A percentile compares a stretch with the other conserved stretches of the same genome.
Evolutionary conservation across 2,113 vertebrate species (phyloP).

Genomic region (Egretta garzetta): DNA sequence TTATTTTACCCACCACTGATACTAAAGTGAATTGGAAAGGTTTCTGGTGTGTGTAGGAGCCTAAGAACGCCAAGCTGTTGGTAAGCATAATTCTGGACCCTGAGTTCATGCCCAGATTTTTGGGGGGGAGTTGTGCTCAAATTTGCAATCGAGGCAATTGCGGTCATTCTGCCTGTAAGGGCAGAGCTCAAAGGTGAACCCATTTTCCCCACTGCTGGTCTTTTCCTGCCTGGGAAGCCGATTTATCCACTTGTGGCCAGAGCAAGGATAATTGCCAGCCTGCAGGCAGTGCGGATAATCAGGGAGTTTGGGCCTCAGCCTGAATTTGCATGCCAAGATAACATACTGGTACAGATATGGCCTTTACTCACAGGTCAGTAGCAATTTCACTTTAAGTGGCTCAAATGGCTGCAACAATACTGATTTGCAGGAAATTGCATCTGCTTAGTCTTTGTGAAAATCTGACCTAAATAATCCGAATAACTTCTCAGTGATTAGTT

Average conservation of each 20-base stretch:
- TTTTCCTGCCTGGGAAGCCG: neutral
- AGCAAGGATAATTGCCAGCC: neutral
- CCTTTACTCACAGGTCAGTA: neutral
- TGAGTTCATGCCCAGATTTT: neutral
- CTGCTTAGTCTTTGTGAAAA: neutral
- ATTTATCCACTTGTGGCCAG: neutral
- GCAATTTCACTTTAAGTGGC: neutral
- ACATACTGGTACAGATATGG: neutral
- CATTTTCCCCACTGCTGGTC: neutral
- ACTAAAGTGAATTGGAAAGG: neutral
- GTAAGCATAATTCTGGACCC: neutral
- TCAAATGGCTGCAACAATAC: neutral
- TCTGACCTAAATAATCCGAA: neutral
- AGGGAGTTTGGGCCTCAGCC: neutral
- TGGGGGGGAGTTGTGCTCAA: neutral
- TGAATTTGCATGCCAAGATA: neutral
- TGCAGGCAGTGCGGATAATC: neutral
- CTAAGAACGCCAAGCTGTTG: neutral
- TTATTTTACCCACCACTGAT: neutral
- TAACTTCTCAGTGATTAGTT: neutral
- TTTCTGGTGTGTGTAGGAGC: neutral
- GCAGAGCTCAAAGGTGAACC: neutral
- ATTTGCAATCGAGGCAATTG: neutral
- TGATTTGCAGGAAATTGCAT: neutral
- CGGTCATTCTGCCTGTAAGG: neutral